Evolutionary conservation across 2,113 vertebrate genomes (phyloP).

Genomic region (Nesogale talazaci): DNA sequence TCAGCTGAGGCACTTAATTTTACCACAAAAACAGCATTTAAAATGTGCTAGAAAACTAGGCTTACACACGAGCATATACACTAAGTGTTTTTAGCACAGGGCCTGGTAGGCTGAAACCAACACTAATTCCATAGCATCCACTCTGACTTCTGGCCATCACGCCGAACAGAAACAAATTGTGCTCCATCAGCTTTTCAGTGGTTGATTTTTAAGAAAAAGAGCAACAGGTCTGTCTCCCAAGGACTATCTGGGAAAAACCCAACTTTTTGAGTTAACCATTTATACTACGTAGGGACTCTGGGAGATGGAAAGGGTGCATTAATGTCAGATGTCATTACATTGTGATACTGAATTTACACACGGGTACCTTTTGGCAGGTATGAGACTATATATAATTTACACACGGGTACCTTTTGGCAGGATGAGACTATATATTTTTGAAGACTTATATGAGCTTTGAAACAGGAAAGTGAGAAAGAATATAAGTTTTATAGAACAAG

Average conservation of each 20-base stretch:
- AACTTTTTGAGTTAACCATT: not conserved
- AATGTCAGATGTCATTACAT: not conserved
- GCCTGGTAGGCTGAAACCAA: not conserved
- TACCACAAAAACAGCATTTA: no score
- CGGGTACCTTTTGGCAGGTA: not conserved
- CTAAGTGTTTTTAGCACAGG: no score
- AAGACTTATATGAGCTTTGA: not conserved
- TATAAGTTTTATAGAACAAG: no score
- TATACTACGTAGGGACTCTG: not conserved
- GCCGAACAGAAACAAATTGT: not conserved
- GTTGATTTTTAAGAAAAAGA: not conserved
- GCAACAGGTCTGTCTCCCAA: not conserved
- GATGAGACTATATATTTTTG: not conserved
- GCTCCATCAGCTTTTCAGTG: not conserved
- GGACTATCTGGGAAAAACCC: not conserved
- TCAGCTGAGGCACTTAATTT: no score
- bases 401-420: not conserved
- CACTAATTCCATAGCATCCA: no score
- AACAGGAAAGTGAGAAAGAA: no score
- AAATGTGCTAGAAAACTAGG: no score
- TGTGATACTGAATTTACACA: not conserved
- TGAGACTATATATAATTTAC: not conserved
- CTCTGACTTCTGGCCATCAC: no score
- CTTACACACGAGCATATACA: no score
- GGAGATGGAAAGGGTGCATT: not conserved